phyloP scores from a whole-genome alignment of 1,140 invertebrate species.

The Trichonephila clavipes region DNA sequence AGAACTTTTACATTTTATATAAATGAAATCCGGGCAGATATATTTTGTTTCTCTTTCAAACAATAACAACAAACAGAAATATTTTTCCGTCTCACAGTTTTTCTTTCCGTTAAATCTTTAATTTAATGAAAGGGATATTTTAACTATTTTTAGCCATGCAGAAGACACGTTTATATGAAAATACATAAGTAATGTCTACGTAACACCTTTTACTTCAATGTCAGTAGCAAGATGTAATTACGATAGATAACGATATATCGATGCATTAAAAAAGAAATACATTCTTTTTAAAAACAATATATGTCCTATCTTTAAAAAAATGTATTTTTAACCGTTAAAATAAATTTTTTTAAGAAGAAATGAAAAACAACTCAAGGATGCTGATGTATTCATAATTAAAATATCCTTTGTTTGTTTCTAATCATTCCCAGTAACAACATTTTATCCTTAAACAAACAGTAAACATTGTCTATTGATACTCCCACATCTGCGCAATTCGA shows the following conservation, averaged over 20 bases:
- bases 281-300: not conserved
- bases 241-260: not conserved
- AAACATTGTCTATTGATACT: slow-evolving; percentile 19
- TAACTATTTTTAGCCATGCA: no score
- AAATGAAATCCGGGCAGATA: no score
- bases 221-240: not conserved
- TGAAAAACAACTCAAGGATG: slow-evolving; percentile 1
- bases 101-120: no score
- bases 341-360: not conserved
- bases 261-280: not conserved
- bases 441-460: slow-evolving; percentile 35
- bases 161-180: no score
- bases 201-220: no score
- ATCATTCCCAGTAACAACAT: slow-evolving; percentile 4
- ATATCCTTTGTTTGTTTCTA: slow-evolving; percentile 14
- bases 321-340: not conserved
- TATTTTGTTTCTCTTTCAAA: no score
- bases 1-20: no score
- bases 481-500: not conserved
- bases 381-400: not conserved
- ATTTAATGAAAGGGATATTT: no score
- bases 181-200: no score
- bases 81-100: no score
- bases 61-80: no score
- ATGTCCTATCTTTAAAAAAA: not conserved